phyloP scores from a whole-genome alignment of 2,888 invertebrate genomes.

The Scaptomyza polygonia region DNA sequence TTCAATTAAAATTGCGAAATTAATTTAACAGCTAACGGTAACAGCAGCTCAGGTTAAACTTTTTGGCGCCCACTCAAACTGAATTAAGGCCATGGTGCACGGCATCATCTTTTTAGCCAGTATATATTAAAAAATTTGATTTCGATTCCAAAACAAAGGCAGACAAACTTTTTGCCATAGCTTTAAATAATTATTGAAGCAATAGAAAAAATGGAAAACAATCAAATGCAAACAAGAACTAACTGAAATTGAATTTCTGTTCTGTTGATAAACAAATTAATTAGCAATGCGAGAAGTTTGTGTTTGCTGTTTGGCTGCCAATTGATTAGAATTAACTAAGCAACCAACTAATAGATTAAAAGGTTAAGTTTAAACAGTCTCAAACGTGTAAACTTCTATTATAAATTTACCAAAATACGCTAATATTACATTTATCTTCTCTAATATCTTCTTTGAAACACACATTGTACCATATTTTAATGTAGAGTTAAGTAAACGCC shows the following conservation, averaged over 20 bases:
- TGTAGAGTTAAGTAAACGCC: background rate
- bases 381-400: background rate
- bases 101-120: slow-evolving; percentile 16
- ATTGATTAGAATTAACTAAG: slow-evolving; percentile 1
- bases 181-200: slow-evolving; percentile 49
- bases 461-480: background rate
- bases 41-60: slow-evolving; percentile 47
- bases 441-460: background rate
- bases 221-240: background rate
- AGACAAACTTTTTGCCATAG: slow-evolving; percentile 35
- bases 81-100: slow-evolving; percentile 37
- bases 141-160: slow-evolving; percentile 31
- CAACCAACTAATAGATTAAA: background rate
- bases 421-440: background rate
- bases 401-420: background rate
- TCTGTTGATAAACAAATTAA: slow-evolving; percentile 22
- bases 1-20: slow-evolving; percentile 71
- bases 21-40: slow-evolving; percentile 65
- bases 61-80: slow-evolving; percentile 42
- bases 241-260: slow-evolving; percentile 14
- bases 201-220: slow-evolving; percentile 15
- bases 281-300: slow-evolving; percentile 28
- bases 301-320: background rate
- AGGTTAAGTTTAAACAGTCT: background rate
- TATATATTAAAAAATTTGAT: slow-evolving; percentile 22